phyloP scores from a whole-genome alignment of 2,888 invertebrate species.

The Macrophya alboannulata region DNA sequence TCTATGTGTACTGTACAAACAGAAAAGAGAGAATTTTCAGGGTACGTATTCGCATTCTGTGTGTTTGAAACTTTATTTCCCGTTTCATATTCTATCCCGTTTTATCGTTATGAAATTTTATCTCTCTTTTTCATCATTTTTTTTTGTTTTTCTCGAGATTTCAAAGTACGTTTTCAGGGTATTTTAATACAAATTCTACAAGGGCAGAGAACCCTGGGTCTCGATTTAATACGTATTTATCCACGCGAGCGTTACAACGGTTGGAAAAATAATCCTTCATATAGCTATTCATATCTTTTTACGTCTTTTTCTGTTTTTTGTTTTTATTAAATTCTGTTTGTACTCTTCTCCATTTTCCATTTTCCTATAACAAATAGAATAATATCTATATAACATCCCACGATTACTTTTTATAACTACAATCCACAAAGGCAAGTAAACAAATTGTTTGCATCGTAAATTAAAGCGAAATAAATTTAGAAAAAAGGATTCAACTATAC shows the following conservation, averaged over 20 bases:
- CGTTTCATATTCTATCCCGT: conserved; percentile 48
- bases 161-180: conserved; percentile 24
- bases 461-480: not conserved
- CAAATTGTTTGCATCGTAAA: conserved; percentile 6
- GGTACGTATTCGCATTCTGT: conserved; percentile 43
- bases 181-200: conserved; percentile 49
- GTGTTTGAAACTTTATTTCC: conserved; percentile 52
- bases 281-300: conserved; percentile 9
- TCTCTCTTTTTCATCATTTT: not conserved
- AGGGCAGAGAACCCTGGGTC: conserved; percentile 27
- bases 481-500: conserved; percentile 12
- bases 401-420: not conserved
- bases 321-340: not conserved
- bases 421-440: not conserved
- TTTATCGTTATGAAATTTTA: conserved; percentile 37
- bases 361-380: not conserved
- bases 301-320: not conserved
- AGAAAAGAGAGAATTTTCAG: conserved; percentile 15
- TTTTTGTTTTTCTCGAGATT: not conserved
- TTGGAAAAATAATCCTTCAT: not conserved
- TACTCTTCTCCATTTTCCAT: not conserved
- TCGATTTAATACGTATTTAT: conserved; percentile 19
- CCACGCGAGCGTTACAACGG: not conserved
- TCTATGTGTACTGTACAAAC: not conserved
- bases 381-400: not conserved